phyloP scores from a whole-genome alignment of 2,888 invertebrate species.

The Pollenia labialis region DNA sequence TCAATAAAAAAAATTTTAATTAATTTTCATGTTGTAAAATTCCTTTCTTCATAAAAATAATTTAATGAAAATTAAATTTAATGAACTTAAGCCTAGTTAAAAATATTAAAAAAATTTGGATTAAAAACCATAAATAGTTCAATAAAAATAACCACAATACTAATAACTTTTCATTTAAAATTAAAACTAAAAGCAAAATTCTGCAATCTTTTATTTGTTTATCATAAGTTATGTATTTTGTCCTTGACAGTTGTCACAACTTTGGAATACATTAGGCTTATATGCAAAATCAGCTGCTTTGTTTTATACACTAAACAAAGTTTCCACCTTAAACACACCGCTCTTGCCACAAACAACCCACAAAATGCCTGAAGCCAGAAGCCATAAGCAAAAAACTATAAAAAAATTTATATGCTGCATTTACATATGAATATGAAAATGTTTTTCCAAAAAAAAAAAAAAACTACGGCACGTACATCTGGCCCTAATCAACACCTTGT shows the following conservation, averaged over 20 bases:
- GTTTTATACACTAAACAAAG: background rate
- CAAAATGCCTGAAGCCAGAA: background rate
- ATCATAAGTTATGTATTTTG: background rate
- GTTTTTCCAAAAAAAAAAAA: slow-evolving; percentile 2
- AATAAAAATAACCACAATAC: too few relatives aligned
- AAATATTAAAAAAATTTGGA: too few relatives aligned
- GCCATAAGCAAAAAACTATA: background rate
- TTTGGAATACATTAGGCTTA: background rate
- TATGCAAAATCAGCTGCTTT: background rate
- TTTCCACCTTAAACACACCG: background rate
- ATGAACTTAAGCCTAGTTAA: too few relatives aligned
- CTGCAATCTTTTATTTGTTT: background rate
- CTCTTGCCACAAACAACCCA: background rate
- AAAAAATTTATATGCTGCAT: background rate
- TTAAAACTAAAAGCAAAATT: background rate
- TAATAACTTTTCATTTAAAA: background rate
- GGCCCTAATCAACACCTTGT: slow-evolving; percentile 36
- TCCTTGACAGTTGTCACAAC: slow-evolving; percentile 17
- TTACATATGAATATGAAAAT: background rate
- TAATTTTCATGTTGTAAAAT: too few relatives aligned
- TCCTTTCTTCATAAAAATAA: too few relatives aligned
- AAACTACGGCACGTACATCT: slow-evolving; percentile 33
- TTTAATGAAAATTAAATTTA: too few relatives aligned
- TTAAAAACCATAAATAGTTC: too few relatives aligned
- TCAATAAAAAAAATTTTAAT: too few relatives aligned